Evolutionary conservation across 2,113 vertebrate species (phyloP).

Genomic region (Paramormyrops kingsleyae): DNA sequence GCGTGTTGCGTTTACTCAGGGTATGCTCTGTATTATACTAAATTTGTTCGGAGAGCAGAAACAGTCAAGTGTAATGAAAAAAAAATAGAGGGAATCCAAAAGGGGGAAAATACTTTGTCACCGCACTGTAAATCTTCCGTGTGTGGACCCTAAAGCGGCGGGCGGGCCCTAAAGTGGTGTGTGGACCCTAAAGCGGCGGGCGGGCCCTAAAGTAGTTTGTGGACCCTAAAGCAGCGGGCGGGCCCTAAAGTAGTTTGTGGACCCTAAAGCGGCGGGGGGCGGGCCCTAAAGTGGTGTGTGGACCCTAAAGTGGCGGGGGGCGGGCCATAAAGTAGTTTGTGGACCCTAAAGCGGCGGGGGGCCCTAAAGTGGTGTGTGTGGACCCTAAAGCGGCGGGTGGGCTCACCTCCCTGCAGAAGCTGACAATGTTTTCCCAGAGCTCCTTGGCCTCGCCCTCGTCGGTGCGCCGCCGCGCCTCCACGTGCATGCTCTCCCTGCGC

Average conservation of each 20-base stretch:
- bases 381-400: neutral
- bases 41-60: neutral
- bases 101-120: neutral
- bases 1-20: too few relatives aligned
- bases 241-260: neutral
- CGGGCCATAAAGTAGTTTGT: neutral
- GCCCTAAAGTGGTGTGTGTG: neutral
- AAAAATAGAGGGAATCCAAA: neutral
- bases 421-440: slow-evolving; percentile 92
- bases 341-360: neutral
- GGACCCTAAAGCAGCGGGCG: neutral
- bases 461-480: slow-evolving; percentile 81
- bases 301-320: neutral
- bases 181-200: too few relatives aligned
- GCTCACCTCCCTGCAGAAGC: slow-evolving; percentile 88
- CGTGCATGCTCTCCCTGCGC: slow-evolving; percentile 87
- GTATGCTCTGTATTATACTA: too few relatives aligned
- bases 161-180: too few relatives aligned
- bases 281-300: neutral
- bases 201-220: too few relatives aligned
- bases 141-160: too few relatives aligned
- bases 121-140: neutral
- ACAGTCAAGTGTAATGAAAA: neutral
- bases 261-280: neutral
- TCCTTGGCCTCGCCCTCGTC: slow-evolving; percentile 96